A percentile compares a stretch with the other conserved stretches of the same genome.
These are phyloP conservation scores for Nomada ruficornis DNA, from an alignment of 2,888 invertebrate species.

Conservation along the genomic window DNA sequence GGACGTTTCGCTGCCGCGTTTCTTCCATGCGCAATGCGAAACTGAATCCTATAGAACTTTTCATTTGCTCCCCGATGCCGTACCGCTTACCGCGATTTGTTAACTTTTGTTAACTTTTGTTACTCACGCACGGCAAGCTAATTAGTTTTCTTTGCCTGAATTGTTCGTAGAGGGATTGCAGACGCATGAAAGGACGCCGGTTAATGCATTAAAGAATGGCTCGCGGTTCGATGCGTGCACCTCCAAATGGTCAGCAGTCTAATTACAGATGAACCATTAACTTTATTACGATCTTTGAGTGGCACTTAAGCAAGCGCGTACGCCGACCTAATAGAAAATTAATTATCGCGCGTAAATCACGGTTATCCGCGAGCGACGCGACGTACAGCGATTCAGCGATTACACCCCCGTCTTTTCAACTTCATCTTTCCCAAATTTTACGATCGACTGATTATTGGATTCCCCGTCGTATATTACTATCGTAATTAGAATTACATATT, in stretches of 20 bases:
- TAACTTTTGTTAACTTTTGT: constrained; percentile 31
- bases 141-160: constrained; percentile 32
- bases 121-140: constrained; percentile 23
- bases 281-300: constrained; percentile 50
- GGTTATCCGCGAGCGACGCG: constrained; percentile 29
- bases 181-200: constrained; percentile 15
- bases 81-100: constrained; percentile 33
- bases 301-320: constrained; percentile 37
- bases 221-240: constrained; percentile 15
- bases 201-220: not conserved
- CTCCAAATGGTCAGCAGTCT: constrained; percentile 26
- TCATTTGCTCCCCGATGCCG: constrained; percentile 18
- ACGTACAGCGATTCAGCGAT: constrained; percentile 1
- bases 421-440: no score
- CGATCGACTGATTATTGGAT: no score
- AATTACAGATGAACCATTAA: constrained; percentile 48
- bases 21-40: constrained; percentile 2
- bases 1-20: not conserved
- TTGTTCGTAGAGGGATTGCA: constrained; percentile 26
- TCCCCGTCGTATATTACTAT: no score
- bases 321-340: constrained; percentile 38
- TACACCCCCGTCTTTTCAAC: no score
- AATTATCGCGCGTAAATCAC: constrained; percentile 48
- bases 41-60: not conserved
- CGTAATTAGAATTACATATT: no score